Base-by-base conservation (phyloP, 2,113 vertebrate species). In the Piprites chloris region DNA sequence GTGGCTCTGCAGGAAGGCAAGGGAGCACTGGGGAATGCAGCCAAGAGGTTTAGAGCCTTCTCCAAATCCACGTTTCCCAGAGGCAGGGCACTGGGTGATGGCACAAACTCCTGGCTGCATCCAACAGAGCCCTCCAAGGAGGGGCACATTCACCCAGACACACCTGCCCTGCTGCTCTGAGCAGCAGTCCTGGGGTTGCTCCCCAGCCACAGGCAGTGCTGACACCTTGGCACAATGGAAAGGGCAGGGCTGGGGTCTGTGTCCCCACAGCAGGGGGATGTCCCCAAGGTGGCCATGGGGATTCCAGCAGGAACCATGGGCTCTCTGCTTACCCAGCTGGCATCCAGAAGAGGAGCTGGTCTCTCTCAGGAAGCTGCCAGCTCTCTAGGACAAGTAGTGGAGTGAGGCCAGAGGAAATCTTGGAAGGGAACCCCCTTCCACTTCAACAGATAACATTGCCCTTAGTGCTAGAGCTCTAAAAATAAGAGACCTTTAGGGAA, bases 61-160 rank as follows among this genome's bases (percentile, higher is more conserved):
- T 33, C n/a, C 47, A 67, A 23, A 27, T 9, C 14, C 9, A 0
- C 22, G 41, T 50, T 67, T 22, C 75, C 69, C 75, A 71, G 53
- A 46, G n/a, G n/a, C 14, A 12, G 28, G 33, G 37, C 20, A 17
- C 12, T 1, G 4, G 30, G 24, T 0, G 4, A 26, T 2, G 22
- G 37, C 52, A 76, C 35, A 12, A 35, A n/a, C 32, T 44, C 46
- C 7, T 2, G 44, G 32, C 18, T 55, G 35, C 16, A 14, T 22
- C 47, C 26, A 22, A 28, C 11, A 1, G 0, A 85, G 80, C 20
- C 26, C 46, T 69, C 46, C 46, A 37, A 69, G 46, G 28, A 65
- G 41, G 28, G 26, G 26, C n/a, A 50, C 26, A 18, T 50, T 37
- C 24, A 21, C 67, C 67, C 67, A 50, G n/a, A 37, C 14, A 41